A percentile compares a stretch with the other conserved stretches of the same genome.
Conservation (phyloP, 53 echinoderm and acorn worm genomes). For the Paracentrotus lividus region DNA sequence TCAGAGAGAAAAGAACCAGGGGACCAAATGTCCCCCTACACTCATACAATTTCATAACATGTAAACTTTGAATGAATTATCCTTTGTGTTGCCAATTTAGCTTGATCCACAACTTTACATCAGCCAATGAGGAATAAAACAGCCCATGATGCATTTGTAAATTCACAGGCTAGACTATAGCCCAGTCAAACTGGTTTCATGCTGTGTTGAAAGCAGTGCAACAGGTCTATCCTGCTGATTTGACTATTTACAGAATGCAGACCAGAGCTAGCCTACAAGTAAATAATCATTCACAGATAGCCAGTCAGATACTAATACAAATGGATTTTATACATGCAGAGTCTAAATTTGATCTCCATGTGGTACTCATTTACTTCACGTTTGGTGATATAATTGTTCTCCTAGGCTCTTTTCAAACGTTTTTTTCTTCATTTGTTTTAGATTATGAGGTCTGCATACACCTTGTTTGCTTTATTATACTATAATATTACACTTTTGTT, state of each 20-base stretch:
- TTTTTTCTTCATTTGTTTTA: neutral
- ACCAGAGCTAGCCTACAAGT: neutral
- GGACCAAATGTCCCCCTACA: too few relatives aligned
- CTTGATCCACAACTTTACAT: too few relatives aligned
- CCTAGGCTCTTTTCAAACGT: too few relatives aligned
- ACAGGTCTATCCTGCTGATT: conserved; percentile 39
- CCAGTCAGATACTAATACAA: neutral
- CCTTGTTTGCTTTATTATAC: too few relatives aligned
- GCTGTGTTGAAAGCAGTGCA: conserved; percentile 15
- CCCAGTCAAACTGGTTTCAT: neutral
- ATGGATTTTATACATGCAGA: neutral
- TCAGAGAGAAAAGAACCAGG: too few relatives aligned
- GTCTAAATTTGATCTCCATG: neutral
- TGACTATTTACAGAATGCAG: neutral
- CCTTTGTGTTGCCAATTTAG: too few relatives aligned
- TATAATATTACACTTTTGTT: too few relatives aligned
- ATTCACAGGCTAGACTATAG: neutral
- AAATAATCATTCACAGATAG: neutral
- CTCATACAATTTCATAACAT: too few relatives aligned
- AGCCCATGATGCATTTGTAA: too few relatives aligned
- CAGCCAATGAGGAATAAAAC: too few relatives aligned
- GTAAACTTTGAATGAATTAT: too few relatives aligned
- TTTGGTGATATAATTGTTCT: neutral
- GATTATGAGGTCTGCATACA: neutral
- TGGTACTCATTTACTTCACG: neutral